A percentile compares a stretch with the other conserved stretches of the same genome.
phyloP scores from a whole-genome alignment of 2,797 vertebrate genomes.

The Dryobates pubescens region DNA sequence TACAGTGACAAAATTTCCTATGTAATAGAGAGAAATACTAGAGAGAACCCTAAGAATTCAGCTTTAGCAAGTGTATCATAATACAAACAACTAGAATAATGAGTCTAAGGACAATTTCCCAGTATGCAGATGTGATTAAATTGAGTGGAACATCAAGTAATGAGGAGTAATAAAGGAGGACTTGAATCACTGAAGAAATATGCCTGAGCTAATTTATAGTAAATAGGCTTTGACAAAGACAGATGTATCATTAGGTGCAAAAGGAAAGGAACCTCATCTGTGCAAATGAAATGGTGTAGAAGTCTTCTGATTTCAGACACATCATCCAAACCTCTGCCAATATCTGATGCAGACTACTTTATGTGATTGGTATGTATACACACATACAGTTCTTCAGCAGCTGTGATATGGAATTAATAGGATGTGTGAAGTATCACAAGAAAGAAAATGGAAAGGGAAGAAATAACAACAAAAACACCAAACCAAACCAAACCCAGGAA shows the following conservation, averaged over 20 bases:
- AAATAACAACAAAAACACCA: neutral
- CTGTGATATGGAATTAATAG: neutral
- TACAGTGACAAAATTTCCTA: constrained; percentile 28
- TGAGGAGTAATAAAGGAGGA: constrained; percentile 68
- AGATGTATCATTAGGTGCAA: neutral
- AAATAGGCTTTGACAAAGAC: constrained; percentile 60
- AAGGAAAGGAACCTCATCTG: neutral
- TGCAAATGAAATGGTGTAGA: neutral
- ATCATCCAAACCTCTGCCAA: neutral
- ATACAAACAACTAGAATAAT: constrained; percentile 65
- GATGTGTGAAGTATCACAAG: constrained; percentile 33
- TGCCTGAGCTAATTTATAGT: constrained; percentile 49
- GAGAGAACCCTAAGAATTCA: constrained; percentile 27
- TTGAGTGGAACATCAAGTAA: constrained; percentile 77
- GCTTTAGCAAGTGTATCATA: constrained; percentile 62
- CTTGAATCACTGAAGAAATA: constrained; percentile 66
- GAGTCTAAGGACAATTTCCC: constrained; percentile 68
- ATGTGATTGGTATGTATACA: neutral
- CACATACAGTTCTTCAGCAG: neutral
- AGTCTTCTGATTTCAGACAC: neutral
- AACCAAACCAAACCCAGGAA: neutral
- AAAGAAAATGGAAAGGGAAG: neutral
- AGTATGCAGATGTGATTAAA: constrained; percentile 76
- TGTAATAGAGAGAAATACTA: constrained; percentile 29
- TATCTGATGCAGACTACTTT: neutral